Base-by-base conservation (phyloP, 2,888 invertebrate genomes). In the Rhamphomyia laevipes region DNA sequence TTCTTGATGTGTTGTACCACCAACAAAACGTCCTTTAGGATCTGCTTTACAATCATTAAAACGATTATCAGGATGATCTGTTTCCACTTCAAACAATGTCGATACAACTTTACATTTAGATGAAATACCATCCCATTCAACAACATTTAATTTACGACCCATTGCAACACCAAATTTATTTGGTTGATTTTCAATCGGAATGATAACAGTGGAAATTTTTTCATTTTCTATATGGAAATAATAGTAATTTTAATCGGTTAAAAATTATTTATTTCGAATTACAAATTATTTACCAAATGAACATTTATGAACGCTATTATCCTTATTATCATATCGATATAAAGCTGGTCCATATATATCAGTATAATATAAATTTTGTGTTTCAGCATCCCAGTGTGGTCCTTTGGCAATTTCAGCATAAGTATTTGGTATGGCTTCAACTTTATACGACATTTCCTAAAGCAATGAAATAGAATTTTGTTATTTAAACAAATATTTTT, bases 21-120 rank as follows among this genome's bases (percentile, higher is more conserved):
- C 82, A 74, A 83, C 86, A 23, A 88, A 71, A 45, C 86, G 71
- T 4, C 88, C 88, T 12, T 69, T 65, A 11, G 81, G 78, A 64
- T 88, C 87, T 33, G 83, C 82, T 69, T 88, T 89, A 30, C 80
- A 87, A 61, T 88, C 88, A 59, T 88, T 89, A 62, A 86, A 76
- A 57, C 85, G 73, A 63, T 83, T 84, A 12, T 60, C 68, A 2
- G 73, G 72, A 56, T 78, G 76, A n/a, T 69, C 65, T 43, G 59
- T 61, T 61, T 80, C 81, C 10, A 84, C 77, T 58, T 78, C 77
- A 1, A 74, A 68, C 3, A 84, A 58, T 2, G 66, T 62, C 35
- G 72, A 68, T 1, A 75, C 59, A 5, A 77, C 71, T 21, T 73
- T 74, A 10, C 73, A 64, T 47, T 69, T 72, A 53, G 73, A 65